phyloP scores from a whole-genome alignment of 2,888 invertebrate genomes.

The Cheilosia scutellata region DNA sequence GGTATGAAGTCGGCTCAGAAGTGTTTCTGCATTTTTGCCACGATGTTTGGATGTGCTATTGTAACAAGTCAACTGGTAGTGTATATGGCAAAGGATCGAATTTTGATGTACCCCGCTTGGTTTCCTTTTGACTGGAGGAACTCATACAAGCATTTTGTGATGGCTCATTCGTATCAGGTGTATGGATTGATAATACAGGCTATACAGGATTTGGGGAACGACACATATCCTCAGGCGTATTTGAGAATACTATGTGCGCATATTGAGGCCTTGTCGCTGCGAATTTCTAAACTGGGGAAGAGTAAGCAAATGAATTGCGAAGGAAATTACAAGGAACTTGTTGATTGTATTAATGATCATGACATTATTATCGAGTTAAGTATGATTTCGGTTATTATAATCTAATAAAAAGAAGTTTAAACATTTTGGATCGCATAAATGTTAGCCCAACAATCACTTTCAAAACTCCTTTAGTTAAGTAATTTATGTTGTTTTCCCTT shows the following conservation, averaged over 20 bases:
- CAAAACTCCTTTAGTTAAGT: too few species aligned
- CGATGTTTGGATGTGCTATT: constrained; percentile 51
- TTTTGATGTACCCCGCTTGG: constrained; percentile 79
- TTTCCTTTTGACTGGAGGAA: constrained; percentile 80
- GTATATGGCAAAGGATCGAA: constrained; percentile 68
- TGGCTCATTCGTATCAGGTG: constrained; percentile 75
- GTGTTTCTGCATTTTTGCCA: constrained; percentile 63
- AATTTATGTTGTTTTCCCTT: too few species aligned
- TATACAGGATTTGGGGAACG: constrained; percentile 73
- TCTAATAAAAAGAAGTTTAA: too few species aligned
- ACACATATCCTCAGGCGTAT: constrained; percentile 80
- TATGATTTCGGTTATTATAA: neutral
- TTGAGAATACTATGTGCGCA: constrained; percentile 80
- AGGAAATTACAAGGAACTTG: constrained; percentile 76
- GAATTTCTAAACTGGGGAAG: constrained; percentile 76
- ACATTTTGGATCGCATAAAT: too few species aligned
- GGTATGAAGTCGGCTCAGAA: constrained; percentile 67
- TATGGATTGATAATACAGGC: constrained; percentile 66
- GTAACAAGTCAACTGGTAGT: constrained; percentile 71
- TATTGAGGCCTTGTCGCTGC: constrained; percentile 78
- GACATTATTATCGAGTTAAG: constrained; percentile 78
- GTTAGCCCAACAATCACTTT: too few species aligned
- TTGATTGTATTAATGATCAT: constrained; percentile 80
- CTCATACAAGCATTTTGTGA: constrained; percentile 73
- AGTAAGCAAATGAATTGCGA: neutral